Percentiles rank a stretch among this genome's conserved stretches.
Conservation (phyloP, 2,888 invertebrate genomes). For the Drosophila koepferae region DNA sequence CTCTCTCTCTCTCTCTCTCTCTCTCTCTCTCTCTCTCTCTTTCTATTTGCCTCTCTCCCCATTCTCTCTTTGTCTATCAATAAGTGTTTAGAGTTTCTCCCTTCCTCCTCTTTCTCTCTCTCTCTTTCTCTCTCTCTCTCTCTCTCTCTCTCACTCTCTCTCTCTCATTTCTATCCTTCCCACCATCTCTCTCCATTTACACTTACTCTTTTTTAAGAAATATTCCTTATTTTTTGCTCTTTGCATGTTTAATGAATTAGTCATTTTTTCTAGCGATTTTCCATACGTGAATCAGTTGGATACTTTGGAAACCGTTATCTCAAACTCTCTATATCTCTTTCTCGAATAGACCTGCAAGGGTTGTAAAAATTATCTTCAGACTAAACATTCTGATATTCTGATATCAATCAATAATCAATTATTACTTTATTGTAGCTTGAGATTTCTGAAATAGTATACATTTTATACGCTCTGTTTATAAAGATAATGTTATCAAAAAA, state of each 20-base stretch:
- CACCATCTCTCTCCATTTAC: no score
- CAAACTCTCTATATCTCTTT: neutral
- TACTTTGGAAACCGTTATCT: neutral
- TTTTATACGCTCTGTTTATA: neutral
- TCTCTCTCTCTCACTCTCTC: neutral
- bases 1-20: neutral
- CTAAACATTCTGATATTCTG: neutral
- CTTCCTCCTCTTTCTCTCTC: neutral
- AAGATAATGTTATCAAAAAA: neutral
- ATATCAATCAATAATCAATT: neutral
- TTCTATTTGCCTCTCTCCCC: neutral
- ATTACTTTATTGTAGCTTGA: neutral
- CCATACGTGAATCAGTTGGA: neutral
- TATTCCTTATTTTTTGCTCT: neutral
- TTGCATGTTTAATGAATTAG: neutral
- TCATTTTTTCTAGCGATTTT: neutral
- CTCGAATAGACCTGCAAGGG: neutral
- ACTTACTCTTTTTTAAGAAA: neutral
- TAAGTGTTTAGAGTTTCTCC: neutral
- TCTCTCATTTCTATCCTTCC: neutral
- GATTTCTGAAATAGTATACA: neutral
- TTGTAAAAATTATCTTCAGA: neutral
- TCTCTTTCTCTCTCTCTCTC: neutral
- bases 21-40: neutral
- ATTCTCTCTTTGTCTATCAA: neutral